Base-by-base conservation (phyloP, 2,888 invertebrate genomes). In the Cryptophagus acutangulus region DNA sequence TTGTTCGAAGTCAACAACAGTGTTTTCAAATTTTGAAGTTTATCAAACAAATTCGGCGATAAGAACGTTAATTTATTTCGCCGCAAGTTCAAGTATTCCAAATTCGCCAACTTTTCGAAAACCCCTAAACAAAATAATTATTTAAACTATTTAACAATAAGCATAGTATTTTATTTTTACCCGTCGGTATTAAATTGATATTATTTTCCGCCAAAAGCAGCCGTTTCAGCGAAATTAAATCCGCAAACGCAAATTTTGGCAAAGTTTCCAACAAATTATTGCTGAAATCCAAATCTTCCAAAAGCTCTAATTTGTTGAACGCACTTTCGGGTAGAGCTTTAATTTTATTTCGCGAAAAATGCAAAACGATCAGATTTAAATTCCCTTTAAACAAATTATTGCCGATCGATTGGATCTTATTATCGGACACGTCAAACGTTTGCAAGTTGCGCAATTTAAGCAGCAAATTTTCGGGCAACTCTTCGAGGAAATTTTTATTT, bases 141-240 rank as follows among this genome's bases (percentile, higher is more conserved):
- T 12, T 13, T 28, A 16, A 31, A 31, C 3, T 15, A 15, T 3
- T 31, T 15, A 31, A n/a, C n/a, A n/a, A n/a, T n/a, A n/a, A n/a
- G 31, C 3, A 13, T 16, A n/a, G n/a, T n/a, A n/a, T n/a, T n/a
- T n/a, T n/a, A n/a, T 38, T 43, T 14, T 8, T 59, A 65, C 74
- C 76, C 52, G 74, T 69, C 12, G 76, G 75, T 33, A 81, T 70
- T 52, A 75, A 73, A 36, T 69, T 70, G 55, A 84, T 75, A 60
- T 77, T 73, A 60, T 88, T 88, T 51, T 81, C 79, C 0, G 82
- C 80, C 8, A 87, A 61, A 58, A 83, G 82, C 33, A 87, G 68
- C 46, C 77, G 72, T 55, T 76, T 76, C 24, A 87, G 66, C 18
- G 72, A 72, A 36, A 62, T 69, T 33, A 85, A 65, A 34, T 75